A percentile compares a stretch with the other conserved stretches of the same genome.
These are phyloP conservation scores for Ceyx melanurus DNA, from an alignment of 2,113 vertebrate species.

Conservation along the genomic window DNA sequence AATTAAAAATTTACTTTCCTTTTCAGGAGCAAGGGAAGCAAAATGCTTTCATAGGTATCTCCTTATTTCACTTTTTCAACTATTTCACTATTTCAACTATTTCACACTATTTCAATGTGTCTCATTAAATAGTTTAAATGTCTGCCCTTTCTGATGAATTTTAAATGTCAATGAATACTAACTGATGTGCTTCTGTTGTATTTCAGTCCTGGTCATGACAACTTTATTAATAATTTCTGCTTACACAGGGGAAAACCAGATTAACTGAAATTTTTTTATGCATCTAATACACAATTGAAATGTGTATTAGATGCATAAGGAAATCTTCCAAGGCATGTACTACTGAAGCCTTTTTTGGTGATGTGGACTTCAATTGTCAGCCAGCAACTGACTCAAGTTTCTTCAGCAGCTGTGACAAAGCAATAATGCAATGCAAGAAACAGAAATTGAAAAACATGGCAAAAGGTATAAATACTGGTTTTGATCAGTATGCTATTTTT, in stretches of 20 bases:
- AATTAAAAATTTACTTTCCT: background rate
- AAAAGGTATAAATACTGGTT: background rate
- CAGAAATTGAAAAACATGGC: background rate
- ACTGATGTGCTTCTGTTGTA: background rate
- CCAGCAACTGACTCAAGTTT: slow-evolving; percentile 5
- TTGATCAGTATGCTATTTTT: background rate
- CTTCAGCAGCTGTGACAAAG: background rate
- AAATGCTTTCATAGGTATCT: background rate
- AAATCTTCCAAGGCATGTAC: background rate
- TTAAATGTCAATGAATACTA: background rate
- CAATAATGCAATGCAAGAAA: background rate
- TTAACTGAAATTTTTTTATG: background rate
- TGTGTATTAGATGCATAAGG: background rate
- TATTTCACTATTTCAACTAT: no score
- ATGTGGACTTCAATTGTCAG: slow-evolving; percentile 34
- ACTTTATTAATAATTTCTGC: background rate
- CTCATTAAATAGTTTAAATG: background rate
- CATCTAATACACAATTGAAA: background rate
- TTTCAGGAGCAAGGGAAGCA: background rate
- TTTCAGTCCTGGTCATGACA: background rate
- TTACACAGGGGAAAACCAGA: background rate
- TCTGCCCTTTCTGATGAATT: background rate
- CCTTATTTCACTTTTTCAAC: no score
- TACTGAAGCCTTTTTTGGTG: slow-evolving; percentile 52
- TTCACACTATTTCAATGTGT: no score